phyloP scores from a whole-genome alignment of 1,140 invertebrate genomes.

The Zaprionus inermis region DNA sequence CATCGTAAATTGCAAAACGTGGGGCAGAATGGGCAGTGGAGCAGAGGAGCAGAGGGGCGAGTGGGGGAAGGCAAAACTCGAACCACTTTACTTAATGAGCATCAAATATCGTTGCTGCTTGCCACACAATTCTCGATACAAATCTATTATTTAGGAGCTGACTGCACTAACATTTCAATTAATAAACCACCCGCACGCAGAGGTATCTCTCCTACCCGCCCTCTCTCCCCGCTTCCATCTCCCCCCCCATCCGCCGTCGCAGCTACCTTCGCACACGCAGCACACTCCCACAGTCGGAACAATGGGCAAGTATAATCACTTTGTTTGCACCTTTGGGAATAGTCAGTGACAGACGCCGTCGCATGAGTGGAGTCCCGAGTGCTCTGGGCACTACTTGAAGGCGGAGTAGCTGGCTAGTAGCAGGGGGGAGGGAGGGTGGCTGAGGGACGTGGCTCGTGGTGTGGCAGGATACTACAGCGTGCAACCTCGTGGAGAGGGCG shows the following conservation, averaged over 20 bases:
- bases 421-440: neutral
- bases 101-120: constrained; percentile 75
- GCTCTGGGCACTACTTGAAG: constrained; percentile 4
- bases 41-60: neutral
- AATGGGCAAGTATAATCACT: constrained; percentile 82
- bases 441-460: neutral
- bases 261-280: constrained; percentile 23
- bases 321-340: constrained; percentile 82
- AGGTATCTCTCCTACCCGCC: constrained; percentile 25
- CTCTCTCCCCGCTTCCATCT: neutral
- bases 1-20: constrained; percentile 63
- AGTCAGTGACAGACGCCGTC: constrained; percentile 74
- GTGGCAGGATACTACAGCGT: constrained; percentile 22
- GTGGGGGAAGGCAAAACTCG: constrained; percentile 60
- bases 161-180: constrained; percentile 80
- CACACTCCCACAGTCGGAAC: constrained; percentile 62
- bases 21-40: neutral
- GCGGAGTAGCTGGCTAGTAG: neutral
- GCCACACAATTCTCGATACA: constrained; percentile 76
- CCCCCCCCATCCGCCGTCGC: too few species aligned
- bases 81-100: constrained; percentile 83
- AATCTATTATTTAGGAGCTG: constrained; percentile 79
- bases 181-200: constrained; percentile 70
- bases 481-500: neutral
- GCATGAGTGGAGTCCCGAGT: constrained; percentile 49